A percentile compares a stretch with the other conserved stretches of the same genome.
phyloP scores from a whole-genome alignment of 2,113 vertebrate genomes.

The Eira barbara region DNA sequence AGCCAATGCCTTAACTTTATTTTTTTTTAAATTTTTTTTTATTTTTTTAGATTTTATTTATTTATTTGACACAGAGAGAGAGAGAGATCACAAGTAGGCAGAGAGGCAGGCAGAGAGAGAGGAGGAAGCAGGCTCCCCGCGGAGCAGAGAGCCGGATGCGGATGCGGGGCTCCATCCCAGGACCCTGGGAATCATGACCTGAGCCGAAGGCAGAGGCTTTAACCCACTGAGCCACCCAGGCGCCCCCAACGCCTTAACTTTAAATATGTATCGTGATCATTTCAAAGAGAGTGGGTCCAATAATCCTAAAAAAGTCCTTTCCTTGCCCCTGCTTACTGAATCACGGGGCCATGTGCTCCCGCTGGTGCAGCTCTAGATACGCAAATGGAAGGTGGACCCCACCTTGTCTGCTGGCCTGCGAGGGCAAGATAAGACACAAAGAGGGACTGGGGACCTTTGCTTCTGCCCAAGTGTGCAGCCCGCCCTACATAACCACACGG shows the following conservation, averaged over 20 bases:
- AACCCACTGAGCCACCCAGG: too few species aligned
- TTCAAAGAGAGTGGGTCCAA: neutral
- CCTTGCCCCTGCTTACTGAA: neutral
- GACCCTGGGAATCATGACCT: too few species aligned
- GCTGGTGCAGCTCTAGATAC: neutral
- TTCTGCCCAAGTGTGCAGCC: neutral
- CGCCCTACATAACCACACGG: neutral
- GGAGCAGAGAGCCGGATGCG: too few species aligned
- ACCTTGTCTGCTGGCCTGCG: neutral
- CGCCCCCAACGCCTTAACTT: neutral
- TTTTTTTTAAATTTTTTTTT: too few species aligned
- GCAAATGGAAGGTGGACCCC: neutral
- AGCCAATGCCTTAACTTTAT: neutral
- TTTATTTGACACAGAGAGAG: too few species aligned
- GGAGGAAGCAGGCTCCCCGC: too few species aligned
- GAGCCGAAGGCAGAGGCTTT: too few species aligned
- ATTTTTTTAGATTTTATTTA: too few species aligned
- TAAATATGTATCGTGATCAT: neutral
- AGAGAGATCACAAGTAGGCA: too few species aligned
- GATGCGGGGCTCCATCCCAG: too few species aligned
- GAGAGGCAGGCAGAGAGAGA: too few species aligned
- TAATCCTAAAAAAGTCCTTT: neutral
- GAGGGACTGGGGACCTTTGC: neutral
- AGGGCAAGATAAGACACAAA: neutral
- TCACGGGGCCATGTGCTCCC: fast-evolving